Evolutionary conservation across 2,888 invertebrate genomes (phyloP).

Genomic region (Lomographa bimaculata): DNA sequence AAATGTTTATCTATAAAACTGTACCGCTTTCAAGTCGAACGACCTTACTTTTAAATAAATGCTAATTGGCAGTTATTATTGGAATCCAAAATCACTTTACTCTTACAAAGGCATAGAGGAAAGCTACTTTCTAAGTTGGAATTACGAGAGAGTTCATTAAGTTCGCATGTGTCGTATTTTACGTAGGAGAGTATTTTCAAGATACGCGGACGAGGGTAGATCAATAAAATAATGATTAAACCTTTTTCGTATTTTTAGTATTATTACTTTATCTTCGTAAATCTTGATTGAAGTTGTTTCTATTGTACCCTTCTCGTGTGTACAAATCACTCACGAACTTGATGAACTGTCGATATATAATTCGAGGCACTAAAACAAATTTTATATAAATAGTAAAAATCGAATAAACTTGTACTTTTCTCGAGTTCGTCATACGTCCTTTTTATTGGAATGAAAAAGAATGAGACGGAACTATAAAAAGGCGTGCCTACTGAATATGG

Average conservation of each 20-base stretch:
- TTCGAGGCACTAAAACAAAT: constrained; percentile 21
- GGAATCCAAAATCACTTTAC: constrained; percentile 32
- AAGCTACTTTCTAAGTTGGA: constrained; percentile 27
- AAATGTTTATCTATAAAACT: constrained; percentile 1
- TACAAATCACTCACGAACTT: constrained; percentile 3
- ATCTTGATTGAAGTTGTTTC: too few species aligned
- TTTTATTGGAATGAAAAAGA: constrained; percentile 38
- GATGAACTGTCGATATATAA: constrained; percentile 1
- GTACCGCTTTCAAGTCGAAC: constrained; percentile 23
- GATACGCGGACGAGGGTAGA: too few species aligned
- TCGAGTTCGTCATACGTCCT: constrained; percentile 34
- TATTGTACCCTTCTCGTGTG: neutral
- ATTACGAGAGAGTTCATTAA: constrained; percentile 11
- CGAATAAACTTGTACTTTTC: constrained; percentile 20
- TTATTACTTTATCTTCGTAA: too few species aligned
- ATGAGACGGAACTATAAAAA: constrained; percentile 39
- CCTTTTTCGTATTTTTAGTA: too few species aligned
- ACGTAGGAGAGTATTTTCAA: too few species aligned
- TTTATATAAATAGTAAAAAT: constrained; percentile 15
- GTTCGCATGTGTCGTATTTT: too few species aligned
- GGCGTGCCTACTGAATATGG: constrained; percentile 28
- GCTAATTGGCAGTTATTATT: constrained; percentile 34
- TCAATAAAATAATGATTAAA: too few species aligned
- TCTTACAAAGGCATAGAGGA: constrained; percentile 32
- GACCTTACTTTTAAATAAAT: constrained; percentile 27